These are phyloP conservation scores for Halesus radiatus DNA, from an alignment of 1,140 invertebrate species.

Conservation along the genomic window DNA sequence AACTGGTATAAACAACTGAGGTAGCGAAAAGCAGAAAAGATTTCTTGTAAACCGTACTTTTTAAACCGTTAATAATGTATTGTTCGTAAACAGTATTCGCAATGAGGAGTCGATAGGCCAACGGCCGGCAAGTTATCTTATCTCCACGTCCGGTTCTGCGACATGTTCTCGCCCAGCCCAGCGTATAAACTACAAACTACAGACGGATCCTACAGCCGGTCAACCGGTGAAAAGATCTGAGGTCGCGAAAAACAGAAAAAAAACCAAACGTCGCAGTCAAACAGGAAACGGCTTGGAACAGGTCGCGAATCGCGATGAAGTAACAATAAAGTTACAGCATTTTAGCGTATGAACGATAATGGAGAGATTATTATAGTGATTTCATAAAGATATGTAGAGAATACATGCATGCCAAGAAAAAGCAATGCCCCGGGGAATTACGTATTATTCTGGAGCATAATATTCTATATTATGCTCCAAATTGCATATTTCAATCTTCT, in stretches of 20 bases:
- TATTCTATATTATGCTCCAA: no score
- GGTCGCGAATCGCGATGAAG: neutral
- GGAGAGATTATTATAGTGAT: no score
- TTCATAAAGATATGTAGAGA: no score
- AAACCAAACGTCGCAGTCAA: neutral
- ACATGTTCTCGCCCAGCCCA: neutral
- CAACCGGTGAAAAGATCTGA: neutral
- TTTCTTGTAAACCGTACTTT: no score
- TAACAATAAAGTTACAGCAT: no score
- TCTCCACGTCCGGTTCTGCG: slow-evolving; percentile 26
- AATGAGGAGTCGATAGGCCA: slow-evolving; percentile 17
- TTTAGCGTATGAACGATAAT: no score
- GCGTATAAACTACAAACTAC: neutral
- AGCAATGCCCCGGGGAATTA: no score
- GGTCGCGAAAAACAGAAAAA: slow-evolving; percentile 14
- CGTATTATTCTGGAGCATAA: no score
- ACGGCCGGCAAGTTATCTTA: slow-evolving; percentile 22
- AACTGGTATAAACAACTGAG: no score
- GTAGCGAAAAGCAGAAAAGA: no score
- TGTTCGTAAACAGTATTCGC: slow-evolving; percentile 17
- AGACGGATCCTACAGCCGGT: neutral
- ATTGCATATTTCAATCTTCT: no score
- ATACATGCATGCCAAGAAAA: no score
- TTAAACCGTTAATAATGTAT: neutral
- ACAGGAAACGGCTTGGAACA: neutral